Percentiles rank a stretch among this genome's conserved stretches.
Evolutionary conservation across 2,797 vertebrate species (phyloP).

Genomic region (Borostomias antarcticus): DNA sequence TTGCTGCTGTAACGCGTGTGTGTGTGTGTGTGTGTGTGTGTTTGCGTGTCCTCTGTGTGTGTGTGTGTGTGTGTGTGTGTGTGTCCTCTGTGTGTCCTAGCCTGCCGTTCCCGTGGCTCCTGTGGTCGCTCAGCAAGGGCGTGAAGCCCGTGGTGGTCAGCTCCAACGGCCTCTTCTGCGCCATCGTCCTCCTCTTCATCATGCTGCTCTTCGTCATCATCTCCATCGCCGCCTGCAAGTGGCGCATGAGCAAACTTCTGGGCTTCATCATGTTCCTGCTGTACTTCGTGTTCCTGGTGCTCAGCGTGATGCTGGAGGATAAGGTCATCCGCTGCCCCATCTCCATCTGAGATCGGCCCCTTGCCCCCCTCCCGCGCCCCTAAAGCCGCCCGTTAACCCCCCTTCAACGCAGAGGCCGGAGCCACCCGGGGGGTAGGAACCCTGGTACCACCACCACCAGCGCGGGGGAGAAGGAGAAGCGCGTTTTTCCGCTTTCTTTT

Average conservation of each 20-base stretch:
- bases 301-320: slow-evolving; percentile 96
- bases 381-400: slow-evolving; percentile 40
- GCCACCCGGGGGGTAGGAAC: no score
- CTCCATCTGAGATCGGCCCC: slow-evolving; percentile 79
- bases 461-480: slow-evolving; percentile 7
- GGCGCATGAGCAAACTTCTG: slow-evolving; percentile 96
- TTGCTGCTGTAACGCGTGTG: no score
- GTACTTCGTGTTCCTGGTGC: slow-evolving; percentile 92
- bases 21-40: slow-evolving; percentile 5
- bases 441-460: slow-evolving; percentile 42
- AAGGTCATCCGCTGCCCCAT: slow-evolving; percentile 89
- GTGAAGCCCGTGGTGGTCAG: slow-evolving; percentile 86
- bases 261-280: slow-evolving; percentile 93
- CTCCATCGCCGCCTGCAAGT: slow-evolving; percentile 93
- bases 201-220: slow-evolving; percentile 98
- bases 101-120: slow-evolving; percentile 95
- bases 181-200: slow-evolving; percentile 97
- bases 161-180: slow-evolving; percentile 98
- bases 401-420: no score
- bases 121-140: slow-evolving; percentile 81
- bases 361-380: slow-evolving; percentile 17
- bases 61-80: not conserved
- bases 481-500: slow-evolving; percentile 25
- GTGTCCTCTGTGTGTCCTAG: slow-evolving; percentile 66
- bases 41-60: not conserved